A percentile compares a stretch with the other conserved stretches of the same genome.
phyloP scores from a whole-genome alignment of 2,888 invertebrate genomes.

The Dusona sp. region DNA sequence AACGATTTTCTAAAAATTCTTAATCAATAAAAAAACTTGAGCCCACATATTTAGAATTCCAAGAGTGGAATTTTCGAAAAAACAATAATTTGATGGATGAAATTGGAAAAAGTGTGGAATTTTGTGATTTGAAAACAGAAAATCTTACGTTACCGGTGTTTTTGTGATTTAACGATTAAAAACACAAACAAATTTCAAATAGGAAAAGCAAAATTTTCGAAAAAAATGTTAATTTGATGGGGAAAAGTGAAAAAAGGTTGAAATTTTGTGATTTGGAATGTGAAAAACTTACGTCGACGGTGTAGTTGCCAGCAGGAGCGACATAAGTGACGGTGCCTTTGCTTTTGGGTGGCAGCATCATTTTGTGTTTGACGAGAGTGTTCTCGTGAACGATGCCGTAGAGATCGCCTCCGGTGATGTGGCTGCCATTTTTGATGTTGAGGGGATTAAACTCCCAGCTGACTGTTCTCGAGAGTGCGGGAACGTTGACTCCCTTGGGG shows the following conservation, averaged over 20 bases:
- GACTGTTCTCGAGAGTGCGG: slow-evolving; percentile 92
- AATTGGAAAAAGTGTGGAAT: no score
- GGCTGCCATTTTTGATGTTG: slow-evolving; percentile 95
- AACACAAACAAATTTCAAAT: not conserved
- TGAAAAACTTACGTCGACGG: slow-evolving; percentile 91
- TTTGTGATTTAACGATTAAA: no score
- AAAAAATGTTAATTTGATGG: not conserved
- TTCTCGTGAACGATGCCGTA: slow-evolving; percentile 99
- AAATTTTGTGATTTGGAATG: not conserved
- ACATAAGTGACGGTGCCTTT: slow-evolving; percentile 98
- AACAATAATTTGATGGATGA: no score
- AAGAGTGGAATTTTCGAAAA: no score
- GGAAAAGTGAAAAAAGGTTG: not conserved
- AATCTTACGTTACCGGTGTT: no score
- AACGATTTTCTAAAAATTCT: no score
- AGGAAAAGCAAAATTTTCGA: not conserved
- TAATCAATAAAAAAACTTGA: no score
- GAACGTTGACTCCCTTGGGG: slow-evolving; percentile 99
- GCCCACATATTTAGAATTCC: no score
- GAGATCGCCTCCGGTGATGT: slow-evolving; percentile 99
- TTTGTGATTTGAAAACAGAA: no score
- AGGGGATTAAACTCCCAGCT: slow-evolving; percentile 97
- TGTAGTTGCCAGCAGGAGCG: slow-evolving; percentile 97
- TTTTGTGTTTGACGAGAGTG: slow-evolving; percentile 98
- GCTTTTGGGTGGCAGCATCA: slow-evolving; percentile 96